Conservation (phyloP, 2,888 invertebrate genomes). For the Spodoptera picta region DNA sequence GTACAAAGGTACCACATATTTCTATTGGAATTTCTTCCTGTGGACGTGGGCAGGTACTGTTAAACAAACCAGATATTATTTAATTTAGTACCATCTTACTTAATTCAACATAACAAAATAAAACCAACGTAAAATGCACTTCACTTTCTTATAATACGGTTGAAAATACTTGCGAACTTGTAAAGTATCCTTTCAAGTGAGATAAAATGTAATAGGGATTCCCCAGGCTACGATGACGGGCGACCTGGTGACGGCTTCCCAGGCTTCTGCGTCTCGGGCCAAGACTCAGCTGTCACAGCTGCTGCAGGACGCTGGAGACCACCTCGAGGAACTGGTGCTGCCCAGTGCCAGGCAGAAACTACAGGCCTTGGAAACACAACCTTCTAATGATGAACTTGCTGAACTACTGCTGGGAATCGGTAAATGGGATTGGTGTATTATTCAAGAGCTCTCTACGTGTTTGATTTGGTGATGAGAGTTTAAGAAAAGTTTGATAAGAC, state of each 20-base stretch:
- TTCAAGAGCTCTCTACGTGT: too few species aligned
- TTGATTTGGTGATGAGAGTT: too few species aligned
- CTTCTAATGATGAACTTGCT: conserved; percentile 69
- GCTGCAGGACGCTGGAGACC: conserved; percentile 57
- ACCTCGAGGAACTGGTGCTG: conserved; percentile 67
- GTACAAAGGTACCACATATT: too few species aligned
- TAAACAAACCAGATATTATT: too few species aligned
- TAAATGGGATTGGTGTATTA: conserved; percentile 47
- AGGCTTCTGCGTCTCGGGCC: conserved; percentile 88
- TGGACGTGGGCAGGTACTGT: too few species aligned
- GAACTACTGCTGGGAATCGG: conserved; percentile 79
- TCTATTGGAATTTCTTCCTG: too few species aligned
- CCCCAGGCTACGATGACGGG: conserved; percentile 91
- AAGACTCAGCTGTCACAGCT: conserved; percentile 75
- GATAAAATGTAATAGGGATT: conserved; percentile 33
- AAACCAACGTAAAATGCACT: too few species aligned
- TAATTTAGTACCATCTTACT: too few species aligned
- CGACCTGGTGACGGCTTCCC: conserved; percentile 91
- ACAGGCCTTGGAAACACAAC: conserved; percentile 66
- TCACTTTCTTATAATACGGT: too few species aligned
- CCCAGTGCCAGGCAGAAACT: conserved; percentile 73
- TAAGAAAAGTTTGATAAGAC: too few species aligned
- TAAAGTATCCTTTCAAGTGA: conserved; percentile 3
- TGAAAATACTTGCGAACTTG: not conserved
- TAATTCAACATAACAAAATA: too few species aligned